Evolutionary conservation across 2,888 invertebrate species (phyloP).

Genomic region (Agrochola lota): DNA sequence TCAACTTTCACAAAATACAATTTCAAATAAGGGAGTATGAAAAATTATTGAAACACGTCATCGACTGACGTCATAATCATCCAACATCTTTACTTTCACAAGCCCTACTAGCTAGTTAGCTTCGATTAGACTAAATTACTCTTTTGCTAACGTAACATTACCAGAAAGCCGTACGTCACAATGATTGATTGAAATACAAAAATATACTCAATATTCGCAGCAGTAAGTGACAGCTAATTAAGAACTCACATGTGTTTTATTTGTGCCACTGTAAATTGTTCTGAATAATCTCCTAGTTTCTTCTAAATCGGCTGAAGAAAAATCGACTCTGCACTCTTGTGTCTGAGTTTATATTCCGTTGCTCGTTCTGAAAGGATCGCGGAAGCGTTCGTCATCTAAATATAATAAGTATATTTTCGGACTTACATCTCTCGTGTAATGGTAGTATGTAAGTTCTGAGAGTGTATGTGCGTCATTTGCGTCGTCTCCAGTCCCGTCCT

Average conservation of each 20-base stretch:
- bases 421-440: conserved; percentile 70
- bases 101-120: conserved; percentile 29
- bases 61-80: conserved; percentile 29
- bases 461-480: conserved; percentile 67
- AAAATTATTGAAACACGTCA: conserved; percentile 27
- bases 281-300: conserved; percentile 66
- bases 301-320: conserved; percentile 48
- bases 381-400: conserved; percentile 79
- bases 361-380: conserved; percentile 70
- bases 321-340: conserved; percentile 59
- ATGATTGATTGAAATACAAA: conserved; percentile 64
- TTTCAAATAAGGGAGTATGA: conserved; percentile 15
- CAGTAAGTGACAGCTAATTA: conserved; percentile 70
- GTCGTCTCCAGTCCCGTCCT: conserved; percentile 42
- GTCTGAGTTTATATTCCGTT: conserved; percentile 60
- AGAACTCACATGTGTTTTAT: conserved; percentile 73
- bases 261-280: conserved; percentile 73
- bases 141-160: conserved; percentile 45
- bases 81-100: conserved; percentile 42
- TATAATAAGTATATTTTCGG: conserved; percentile 77
- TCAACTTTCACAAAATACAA: conserved; percentile 40
- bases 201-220: conserved; percentile 63
- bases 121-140: conserved; percentile 34
- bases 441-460: conserved; percentile 68
- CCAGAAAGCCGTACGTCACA: conserved; percentile 53